Evolutionary conservation across 2,888 invertebrate genomes (phyloP), one percentile per base, ranked within the genome.

Genomic region (Amblyjoppa fuscipennis): DNA sequence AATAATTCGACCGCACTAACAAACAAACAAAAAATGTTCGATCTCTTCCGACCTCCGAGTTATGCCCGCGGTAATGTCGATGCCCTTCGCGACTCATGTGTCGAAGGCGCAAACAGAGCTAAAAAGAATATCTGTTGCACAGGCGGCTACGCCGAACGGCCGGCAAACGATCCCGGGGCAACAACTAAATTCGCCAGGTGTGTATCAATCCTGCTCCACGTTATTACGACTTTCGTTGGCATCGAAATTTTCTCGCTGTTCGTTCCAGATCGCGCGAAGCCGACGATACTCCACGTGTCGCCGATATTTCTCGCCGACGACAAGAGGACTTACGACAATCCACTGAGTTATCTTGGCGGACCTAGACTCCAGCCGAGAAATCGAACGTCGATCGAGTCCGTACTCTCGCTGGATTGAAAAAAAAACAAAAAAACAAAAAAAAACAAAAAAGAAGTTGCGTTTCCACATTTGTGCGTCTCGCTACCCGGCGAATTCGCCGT

Each of bases 331-430:
- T 96, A 96, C 92, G 95, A 94, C 84, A 96, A 96, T 94, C 97
- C 97, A 68, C 95, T 97, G 90, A 96, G 96, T 93, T 97, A 97
- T 93, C 94, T 97, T 89, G 96, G 96, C 85, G 96, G 96, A 80
- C 96, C 96, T 16, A 94, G 95, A 88, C 92, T 96, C 76, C 91
- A 90, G n/a, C 76, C 95, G 66, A 94, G 93, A 89, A 95, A 95
- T 90, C 94, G 95, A 90, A 95, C 95, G 89, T 96, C 96, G 92
- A 94, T 96, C 90, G 96, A 96, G 92, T 97, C 97, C 86, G 95
- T 96, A 88, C 91, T 97, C 88, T 97, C 97, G 31, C 93, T 97
- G 92, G 97, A 97, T 93, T 96, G 91, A 53, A 28, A 45, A 28
- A 70, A 75, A 75, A 78, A 34, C 49, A 51, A 34, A 61, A 20